A percentile compares a stretch with the other conserved stretches of the same genome.
These are phyloP conservation scores for Sympetrum striolatum DNA, from an alignment of 2,888 invertebrate genomes.

Conservation along the genomic window DNA sequence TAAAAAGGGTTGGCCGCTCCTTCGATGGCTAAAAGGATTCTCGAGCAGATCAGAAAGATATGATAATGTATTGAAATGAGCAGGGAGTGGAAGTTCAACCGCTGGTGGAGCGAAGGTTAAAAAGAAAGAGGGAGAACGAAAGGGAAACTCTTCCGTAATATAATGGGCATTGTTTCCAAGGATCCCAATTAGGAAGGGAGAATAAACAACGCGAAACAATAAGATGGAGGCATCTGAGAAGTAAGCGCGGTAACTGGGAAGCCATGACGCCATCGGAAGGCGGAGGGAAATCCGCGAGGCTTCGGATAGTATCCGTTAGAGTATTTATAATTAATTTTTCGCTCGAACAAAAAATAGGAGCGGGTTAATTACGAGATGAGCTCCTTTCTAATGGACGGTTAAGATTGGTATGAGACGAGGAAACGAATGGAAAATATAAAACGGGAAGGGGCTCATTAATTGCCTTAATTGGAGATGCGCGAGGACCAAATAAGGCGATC, in stretches of 20 bases:
- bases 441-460: not conserved
- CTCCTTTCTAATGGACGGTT: not conserved
- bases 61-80: conserved; percentile 46
- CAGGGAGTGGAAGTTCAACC: not conserved
- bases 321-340: not conserved
- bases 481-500: not conserved
- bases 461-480: not conserved
- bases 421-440: not conserved
- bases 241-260: not conserved
- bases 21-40: conserved; percentile 10
- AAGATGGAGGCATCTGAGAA: conserved; percentile 3
- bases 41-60: conserved; percentile 5
- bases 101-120: not conserved
- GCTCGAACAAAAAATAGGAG: not conserved
- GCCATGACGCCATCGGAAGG: not conserved
- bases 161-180: conserved; percentile 10
- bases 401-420: not conserved
- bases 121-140: not conserved
- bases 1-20: not conserved
- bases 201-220: conserved; percentile 23
- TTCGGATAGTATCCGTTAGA: not conserved
- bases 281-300: not conserved
- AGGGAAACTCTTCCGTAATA: conserved; percentile 5
- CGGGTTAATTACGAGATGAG: not conserved
- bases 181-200: conserved; percentile 36